Conservation (phyloP, 2,113 vertebrate genomes). For the Embiotoca jacksoni region DNA sequence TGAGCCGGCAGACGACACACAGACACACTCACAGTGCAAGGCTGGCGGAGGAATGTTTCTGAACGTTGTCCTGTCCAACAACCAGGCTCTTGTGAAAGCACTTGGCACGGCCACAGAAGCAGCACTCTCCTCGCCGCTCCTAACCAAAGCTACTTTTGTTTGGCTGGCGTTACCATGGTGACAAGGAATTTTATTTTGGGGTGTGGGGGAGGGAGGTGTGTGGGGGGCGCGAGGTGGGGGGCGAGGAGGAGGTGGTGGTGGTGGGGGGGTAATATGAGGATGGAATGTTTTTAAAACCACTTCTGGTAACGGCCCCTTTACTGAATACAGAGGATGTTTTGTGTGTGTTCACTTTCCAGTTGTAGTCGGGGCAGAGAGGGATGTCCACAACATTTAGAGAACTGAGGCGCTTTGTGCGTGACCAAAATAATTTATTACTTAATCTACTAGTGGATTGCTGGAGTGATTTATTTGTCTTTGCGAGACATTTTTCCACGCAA, state of each 20-base stretch:
- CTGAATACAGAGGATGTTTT: slow-evolving; percentile 28
- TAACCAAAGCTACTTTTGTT: slow-evolving; percentile 66
- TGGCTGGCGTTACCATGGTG: slow-evolving; percentile 51
- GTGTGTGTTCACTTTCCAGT: slow-evolving; percentile 9
- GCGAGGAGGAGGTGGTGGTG: no score
- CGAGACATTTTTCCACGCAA: no score
- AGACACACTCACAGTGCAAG: slow-evolving; percentile 27
- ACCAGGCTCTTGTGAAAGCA: slow-evolving; percentile 71
- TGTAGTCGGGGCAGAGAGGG: background rate
- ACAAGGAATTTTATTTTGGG: slow-evolving; percentile 21
- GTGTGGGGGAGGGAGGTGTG: no score
- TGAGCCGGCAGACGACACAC: slow-evolving; percentile 58
- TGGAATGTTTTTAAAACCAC: slow-evolving; percentile 48
- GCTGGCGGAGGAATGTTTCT: slow-evolving; percentile 71
- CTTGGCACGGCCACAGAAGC: slow-evolving; percentile 60
- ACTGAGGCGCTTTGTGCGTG: background rate
- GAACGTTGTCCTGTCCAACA: slow-evolving; percentile 64
- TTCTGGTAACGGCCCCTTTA: slow-evolving; percentile 4
- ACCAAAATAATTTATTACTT: background rate
- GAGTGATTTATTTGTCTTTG: background rate
- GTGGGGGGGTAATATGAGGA: slow-evolving; percentile 35
- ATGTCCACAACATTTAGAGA: background rate
- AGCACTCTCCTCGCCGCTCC: slow-evolving; percentile 46
- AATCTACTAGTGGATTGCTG: background rate
- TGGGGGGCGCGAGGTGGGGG: no score